A percentile compares a stretch with the other conserved stretches of the same genome.
These are phyloP conservation scores for Tenthredo mesomela DNA, from an alignment of 2,888 invertebrate species.

Conservation along the genomic window DNA sequence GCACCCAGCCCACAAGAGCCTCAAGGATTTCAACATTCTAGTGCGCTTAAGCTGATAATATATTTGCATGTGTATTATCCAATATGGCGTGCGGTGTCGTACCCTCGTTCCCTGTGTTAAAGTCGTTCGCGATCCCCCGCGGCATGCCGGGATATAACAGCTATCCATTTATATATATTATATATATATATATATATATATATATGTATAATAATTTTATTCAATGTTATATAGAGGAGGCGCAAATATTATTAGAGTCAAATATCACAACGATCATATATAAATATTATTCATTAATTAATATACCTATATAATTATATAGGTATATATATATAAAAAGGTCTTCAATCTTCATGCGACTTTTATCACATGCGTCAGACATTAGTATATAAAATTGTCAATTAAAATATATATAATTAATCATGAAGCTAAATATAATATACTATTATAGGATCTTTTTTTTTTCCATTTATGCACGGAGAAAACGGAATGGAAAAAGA, in stretches of 20 bases:
- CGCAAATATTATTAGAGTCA: not conserved
- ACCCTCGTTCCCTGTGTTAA: not conserved
- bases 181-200: no score
- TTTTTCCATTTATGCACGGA: no score
- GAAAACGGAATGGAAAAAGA: no score
- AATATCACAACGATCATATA: not conserved
- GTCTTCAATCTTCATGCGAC: no score
- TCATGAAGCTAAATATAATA: no score
- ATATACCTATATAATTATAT: no score
- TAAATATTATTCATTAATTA: not conserved
- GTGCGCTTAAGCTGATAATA: slow-evolving; percentile 62
- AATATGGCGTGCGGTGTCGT: slow-evolving; percentile 24
- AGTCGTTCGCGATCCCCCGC: slow-evolving; percentile 16
- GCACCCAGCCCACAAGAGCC: slow-evolving; percentile 14
- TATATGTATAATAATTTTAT: not conserved
- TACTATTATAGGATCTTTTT: no score
- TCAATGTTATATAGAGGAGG: not conserved
- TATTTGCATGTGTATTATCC: slow-evolving; percentile 56
- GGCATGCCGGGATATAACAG: slow-evolving; percentile 1
- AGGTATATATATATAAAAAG: not conserved
- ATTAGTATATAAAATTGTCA: no score
- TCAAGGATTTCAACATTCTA: slow-evolving; percentile 70
- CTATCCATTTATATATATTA: not conserved
- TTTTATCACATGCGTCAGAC: no score
- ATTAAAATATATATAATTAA: no score